A percentile compares a stretch with the other conserved stretches of the same genome.
phyloP scores from a whole-genome alignment of 2,888 invertebrate species.

The Teleiodes luculella region DNA sequence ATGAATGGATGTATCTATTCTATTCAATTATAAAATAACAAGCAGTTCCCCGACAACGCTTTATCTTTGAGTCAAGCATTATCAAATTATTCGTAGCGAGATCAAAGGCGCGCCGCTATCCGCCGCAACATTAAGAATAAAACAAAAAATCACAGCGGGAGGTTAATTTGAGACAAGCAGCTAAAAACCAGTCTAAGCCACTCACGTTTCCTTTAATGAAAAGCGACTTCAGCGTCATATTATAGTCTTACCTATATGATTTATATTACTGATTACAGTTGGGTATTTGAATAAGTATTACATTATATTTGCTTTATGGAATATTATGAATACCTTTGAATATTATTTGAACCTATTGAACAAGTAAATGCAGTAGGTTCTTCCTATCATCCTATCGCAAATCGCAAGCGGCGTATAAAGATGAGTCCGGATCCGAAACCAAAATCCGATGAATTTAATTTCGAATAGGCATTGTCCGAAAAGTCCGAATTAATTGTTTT shows the following conservation, averaged over 20 bases:
- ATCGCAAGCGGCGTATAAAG: no score
- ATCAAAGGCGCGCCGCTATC: conserved; percentile 29
- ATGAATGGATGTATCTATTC: conserved; percentile 5
- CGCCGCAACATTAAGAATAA: conserved; percentile 26
- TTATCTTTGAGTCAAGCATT: conserved; percentile 46
- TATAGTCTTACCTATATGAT: conserved; percentile 10
- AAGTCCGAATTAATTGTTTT: no score
- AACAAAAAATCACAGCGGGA: conserved; percentile 32
- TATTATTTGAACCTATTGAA: no score
- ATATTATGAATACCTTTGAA: no score
- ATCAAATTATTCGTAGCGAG: conserved; percentile 41
- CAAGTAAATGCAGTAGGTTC: no score
- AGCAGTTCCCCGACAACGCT: conserved; percentile 16
- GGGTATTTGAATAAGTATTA: no score
- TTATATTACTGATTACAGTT: not conserved
- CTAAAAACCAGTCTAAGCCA: conserved; percentile 27
- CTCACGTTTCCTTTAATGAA: conserved; percentile 27
- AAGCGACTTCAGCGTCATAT: conserved; percentile 17
- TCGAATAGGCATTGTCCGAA: no score
- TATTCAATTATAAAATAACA: conserved; percentile 5
- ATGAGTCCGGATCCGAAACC: no score
- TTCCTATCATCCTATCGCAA: no score
- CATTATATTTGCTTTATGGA: no score
- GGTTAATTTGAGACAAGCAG: conserved; percentile 30
- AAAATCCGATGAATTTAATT: no score